Evolutionary conservation across 1,140 invertebrate genomes (phyloP), one percentile per base, ranked within the genome.

Genomic region (Procambarus virginalis): DNA sequence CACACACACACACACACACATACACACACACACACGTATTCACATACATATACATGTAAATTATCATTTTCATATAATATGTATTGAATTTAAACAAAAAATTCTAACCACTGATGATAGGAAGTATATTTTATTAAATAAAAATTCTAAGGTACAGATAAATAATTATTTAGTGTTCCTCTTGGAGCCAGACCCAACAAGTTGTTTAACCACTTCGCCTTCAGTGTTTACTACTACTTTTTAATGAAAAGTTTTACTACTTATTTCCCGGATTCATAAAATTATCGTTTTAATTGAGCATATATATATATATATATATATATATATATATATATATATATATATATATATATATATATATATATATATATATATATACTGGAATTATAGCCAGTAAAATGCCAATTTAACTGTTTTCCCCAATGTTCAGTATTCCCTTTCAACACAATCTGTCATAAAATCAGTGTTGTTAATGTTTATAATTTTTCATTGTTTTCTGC

Each of bases 271-370:
- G 34, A 34, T 0, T 34, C 34, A 34, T 34, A 34, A 34, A 34
- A 34, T 34, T 34, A 34, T 34, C 34, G 34, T 34, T 34, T 34
- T 34, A 34, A 34, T 34, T 64, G 20, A 17, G 3, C 14, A 78
- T 48, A 78, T 14, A 48, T 78, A 78, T 64, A 64, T 78, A 78
- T 78, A 78, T 78, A 78, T 78, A 78, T 78, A 78, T 78, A 49
- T 78, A 49, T 78, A 49, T 78, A 49, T 78, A 78, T 78, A 78
- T 78, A 49, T 78, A 78, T 78, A 49, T 78, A 78, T 78, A 49
- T 78, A 78, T 78, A 49, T 78, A 78, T 78, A 78, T 78, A 49
- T 78, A 78, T 78, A 49, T 78, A 78, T 78, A 78, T 78, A 78
- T 46, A 78, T 78, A 78, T 46, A 78, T 78, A 46, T 78, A 48